These are phyloP conservation scores for Xenopus tropicalis DNA, from an alignment of 2,113 vertebrate species.

Conservation along the genomic window UCB_Xtro_10.0 CM004447.2:27236001-27236500, in stretches of 20 bases:
- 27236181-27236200: too few relatives aligned
- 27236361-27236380: background rate
- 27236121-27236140: too few relatives aligned
- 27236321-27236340: background rate
- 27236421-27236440: background rate
- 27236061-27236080: background rate
- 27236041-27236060: constrained; percentile 14
- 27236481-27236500: too few relatives aligned
- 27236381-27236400: background rate
- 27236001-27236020: background rate
- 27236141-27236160: too few relatives aligned
- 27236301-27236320: background rate
- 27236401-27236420: background rate
- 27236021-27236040: constrained; percentile 15
- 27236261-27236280: background rate
- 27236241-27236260: too few relatives aligned
- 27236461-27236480: too few relatives aligned
- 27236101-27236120: too few relatives aligned
- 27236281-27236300: background rate
- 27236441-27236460: too few relatives aligned
- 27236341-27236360: constrained; percentile 3
- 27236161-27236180: too few relatives aligned
- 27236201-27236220: too few relatives aligned
- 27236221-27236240: too few relatives aligned
- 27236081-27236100: too few relatives aligned